Base-by-base conservation (phyloP, 1,140 invertebrate genomes). In the Saxidomus purpurata region DNA sequence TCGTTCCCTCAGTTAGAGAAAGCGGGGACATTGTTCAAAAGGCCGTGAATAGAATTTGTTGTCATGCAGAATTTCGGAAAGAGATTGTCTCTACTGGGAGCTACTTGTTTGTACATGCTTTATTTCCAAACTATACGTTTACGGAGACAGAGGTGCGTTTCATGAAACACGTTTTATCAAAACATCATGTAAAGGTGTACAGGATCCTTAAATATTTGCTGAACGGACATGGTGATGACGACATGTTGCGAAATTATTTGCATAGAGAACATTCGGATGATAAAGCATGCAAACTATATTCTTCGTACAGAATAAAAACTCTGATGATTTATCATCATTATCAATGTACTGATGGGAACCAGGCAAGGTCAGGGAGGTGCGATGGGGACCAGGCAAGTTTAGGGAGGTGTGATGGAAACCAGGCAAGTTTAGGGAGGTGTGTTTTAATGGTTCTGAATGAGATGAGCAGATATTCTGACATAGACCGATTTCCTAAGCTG, bases 261-360 rank as follows among this genome's bases (percentile, higher is more conserved):
- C 15, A n/a, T 47, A 40, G 19, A 8, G 11, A 40, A 28, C 31
- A 38, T 74, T 74, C 40, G 6, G 17, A 13, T 0, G 4, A 19
- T 9, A 22, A 47, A 15, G 49, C 19, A 22, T 40, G 8, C 2
- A 43, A 43, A 43, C 38, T 40, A n/a, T 28, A 43, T 40, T 43
- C 71, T 19, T 49, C 71, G 8, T 76, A 76, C 25, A 76, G 9
- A 40, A 49, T 76, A 1, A 76, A 76, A 49, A 76, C 40, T 9
- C n/a, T 40, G 38, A 76, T 76, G 71, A 49, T 76, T 9, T 28
- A 15, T 25, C 71, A 76, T 28, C 71, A 76, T 76, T 76, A 76
- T 47, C 15, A 19, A 9, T 76, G 71, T 28, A 76, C 40, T 25
- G 8, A 63, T 28, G 19, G n/a, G n/a, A n/a, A n/a, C n/a, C n/a